phyloP scores from a whole-genome alignment of 1,140 invertebrate species.

The Oppia nitens region DNA sequence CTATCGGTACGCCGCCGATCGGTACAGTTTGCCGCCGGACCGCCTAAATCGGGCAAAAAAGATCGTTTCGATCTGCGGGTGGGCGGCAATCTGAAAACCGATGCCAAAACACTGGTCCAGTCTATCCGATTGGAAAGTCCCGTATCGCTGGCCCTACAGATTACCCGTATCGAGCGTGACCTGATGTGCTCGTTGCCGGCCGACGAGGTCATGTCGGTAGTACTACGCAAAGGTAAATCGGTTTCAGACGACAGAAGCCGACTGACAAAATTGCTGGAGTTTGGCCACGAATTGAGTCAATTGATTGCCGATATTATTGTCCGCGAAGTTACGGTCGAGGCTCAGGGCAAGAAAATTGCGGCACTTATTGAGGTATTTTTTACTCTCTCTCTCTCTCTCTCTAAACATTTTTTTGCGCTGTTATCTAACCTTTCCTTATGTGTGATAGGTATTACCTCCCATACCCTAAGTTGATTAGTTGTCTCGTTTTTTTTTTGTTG shows the following conservation, averaged over 20 bases:
- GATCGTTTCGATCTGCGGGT: conserved; percentile 1
- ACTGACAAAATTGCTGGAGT: conserved; percentile 22
- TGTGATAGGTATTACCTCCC: no score
- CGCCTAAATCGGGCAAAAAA: conserved; percentile 2
- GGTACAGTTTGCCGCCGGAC: neutral
- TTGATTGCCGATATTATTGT: conserved; percentile 1
- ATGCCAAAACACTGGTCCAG: neutral
- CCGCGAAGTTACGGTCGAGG: conserved; percentile 3
- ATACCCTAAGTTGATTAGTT: no score
- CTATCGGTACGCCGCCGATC: neutral
- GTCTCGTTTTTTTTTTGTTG: no score
- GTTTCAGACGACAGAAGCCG: conserved; percentile 18
- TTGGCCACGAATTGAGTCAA: conserved; percentile 19
- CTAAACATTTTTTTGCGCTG: neutral
- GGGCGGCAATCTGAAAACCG: neutral
- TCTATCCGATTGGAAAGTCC: conserved; percentile 6
- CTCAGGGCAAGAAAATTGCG: conserved; percentile 4
- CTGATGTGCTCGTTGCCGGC: neutral
- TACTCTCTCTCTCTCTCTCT: neutral
- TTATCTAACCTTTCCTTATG: no score
- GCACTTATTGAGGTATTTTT: conserved; percentile 12
- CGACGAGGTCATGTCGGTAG: neutral
- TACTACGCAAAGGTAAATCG: neutral
- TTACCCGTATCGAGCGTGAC: neutral
- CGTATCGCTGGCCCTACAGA: neutral